Percentiles rank a stretch among this genome's conserved stretches.
phyloP scores from a whole-genome alignment of 92 coral and sea anemone species.

The Epizoanthus stellaris region DNA sequence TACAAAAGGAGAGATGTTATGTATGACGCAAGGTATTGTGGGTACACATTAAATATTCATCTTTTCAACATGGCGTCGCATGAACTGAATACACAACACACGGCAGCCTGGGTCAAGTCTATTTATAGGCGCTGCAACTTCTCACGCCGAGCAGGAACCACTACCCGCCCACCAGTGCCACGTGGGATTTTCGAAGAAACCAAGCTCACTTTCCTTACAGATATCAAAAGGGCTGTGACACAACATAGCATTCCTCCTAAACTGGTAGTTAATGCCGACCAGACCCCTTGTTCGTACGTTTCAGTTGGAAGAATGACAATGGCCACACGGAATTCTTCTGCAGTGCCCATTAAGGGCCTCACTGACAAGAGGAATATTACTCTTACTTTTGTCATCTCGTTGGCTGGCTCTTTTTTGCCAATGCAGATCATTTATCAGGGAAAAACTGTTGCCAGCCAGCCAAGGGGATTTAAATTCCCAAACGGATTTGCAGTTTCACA shows the following conservation, averaged over 20 bases:
- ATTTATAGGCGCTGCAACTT: conserved; percentile 65
- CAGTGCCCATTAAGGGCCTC: conserved; percentile 58
- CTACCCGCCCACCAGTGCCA: conserved; percentile 67
- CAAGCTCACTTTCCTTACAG: conserved; percentile 60
- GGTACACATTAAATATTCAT: neutral
- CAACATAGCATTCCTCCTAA: conserved; percentile 56
- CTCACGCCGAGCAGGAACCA: conserved; percentile 66
- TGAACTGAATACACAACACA: neutral
- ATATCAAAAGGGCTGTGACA: conserved; percentile 51
- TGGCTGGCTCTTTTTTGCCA: conserved; percentile 58
- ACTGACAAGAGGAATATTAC: conserved; percentile 57
- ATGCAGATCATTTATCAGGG: conserved; percentile 71
- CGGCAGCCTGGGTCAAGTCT: conserved; percentile 2
- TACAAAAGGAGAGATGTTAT: neutral
- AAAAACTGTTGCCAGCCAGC: conserved; percentile 56
- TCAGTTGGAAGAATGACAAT: conserved; percentile 70
- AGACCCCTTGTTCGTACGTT: conserved; percentile 64
- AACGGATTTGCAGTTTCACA: conserved; percentile 52
- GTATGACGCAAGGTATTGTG: neutral
- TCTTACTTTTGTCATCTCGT: conserved; percentile 47
- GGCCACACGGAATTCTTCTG: conserved; percentile 53
- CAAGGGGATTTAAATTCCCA: conserved; percentile 71
- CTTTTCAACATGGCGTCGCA: neutral
- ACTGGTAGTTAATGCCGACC: conserved; percentile 60
- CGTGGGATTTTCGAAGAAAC: conserved; percentile 64